Evolutionary conservation across 2,888 invertebrate genomes (phyloP), one percentile per base, ranked within the genome.

Genomic region (Nomada hirtipes): DNA sequence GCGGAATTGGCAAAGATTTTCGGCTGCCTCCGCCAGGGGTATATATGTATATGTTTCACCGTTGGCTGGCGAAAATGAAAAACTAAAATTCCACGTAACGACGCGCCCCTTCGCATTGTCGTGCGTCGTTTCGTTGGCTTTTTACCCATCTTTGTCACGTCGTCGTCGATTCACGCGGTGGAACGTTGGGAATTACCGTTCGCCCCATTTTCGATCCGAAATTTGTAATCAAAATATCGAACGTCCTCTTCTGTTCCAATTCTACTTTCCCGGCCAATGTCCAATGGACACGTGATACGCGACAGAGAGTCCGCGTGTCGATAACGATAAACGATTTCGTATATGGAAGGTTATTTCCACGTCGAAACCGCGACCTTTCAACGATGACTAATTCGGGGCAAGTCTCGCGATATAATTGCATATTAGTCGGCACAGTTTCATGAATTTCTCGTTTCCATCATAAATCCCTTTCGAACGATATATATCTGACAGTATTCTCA

Each of bases 1-100:
- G 72, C 63, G 47, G 52, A 80, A 79, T 80, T 73, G 79, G 79
- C 80, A 79, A 80, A 79, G 79, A 80, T 80, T 79, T 79, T 68
- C 52, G 68, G 61, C 60, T 36, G 60, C 29, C 63, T 52, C 18
- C 26, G 23, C 63, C 42, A 15, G n/a, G 26, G 57, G 36, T 65
- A 20, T 63, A 59, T 44, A 52, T 59, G 52, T 52, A 53, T 64
- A 47, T 47, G 10, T 47, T 59, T 77, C 74, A 42, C 59, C 50
- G 68, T 52, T 23, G 47, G 23, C 55, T 13, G 64, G 36, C 11
- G 69, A 76, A 64, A 75, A 76, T 60, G 70, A 77, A 76, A 76
- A 70, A 76, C 26, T 53, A 61, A 23, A 50, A 61, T 53, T 47
- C 65, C 57, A n/a, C 52, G 75, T 44, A 55, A 78, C 57, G 47